Percentiles rank a stretch among this genome's conserved stretches.
phyloP scores from a whole-genome alignment of 2,113 vertebrate species.

The Etheostoma spectabile region DNA sequence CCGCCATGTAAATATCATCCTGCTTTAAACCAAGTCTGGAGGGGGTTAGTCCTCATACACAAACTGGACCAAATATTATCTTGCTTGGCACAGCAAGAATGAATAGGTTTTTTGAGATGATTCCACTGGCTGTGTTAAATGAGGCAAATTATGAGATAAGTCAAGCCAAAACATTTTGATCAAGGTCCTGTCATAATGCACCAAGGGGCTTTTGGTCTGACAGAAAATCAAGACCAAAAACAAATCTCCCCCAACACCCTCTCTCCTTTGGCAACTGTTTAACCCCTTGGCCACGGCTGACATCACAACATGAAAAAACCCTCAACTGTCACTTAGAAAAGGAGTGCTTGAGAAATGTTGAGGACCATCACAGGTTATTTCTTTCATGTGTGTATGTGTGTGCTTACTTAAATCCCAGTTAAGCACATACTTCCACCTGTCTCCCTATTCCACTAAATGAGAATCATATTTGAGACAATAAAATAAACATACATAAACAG shows the following conservation, averaged over 20 bases:
- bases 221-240: conserved; percentile 23
- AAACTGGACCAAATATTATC: conserved; percentile 16
- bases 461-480: conserved; percentile 63
- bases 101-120: conserved; percentile 75
- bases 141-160: conserved; percentile 46
- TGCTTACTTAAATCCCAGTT: conserved; percentile 48
- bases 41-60: conserved; percentile 6
- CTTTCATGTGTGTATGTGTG: conserved; percentile 7
- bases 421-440: conserved; percentile 39
- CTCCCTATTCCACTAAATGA: conserved; percentile 60
- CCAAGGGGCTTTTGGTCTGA: conserved; percentile 47
- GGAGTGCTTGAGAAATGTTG: conserved; percentile 53
- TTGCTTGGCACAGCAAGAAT: conserved; percentile 49
- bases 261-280: conserved; percentile 73
- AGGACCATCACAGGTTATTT: conserved; percentile 68
- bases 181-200: conserved; percentile 24
- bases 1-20: neutral
- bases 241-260: conserved; percentile 2
- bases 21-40: conserved; percentile 4
- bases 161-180: conserved; percentile 33
- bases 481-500: conserved; percentile 62
- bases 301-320: conserved; percentile 33
- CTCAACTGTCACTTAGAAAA: conserved; percentile 43
- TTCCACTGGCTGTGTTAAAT: conserved; percentile 64
- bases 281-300: conserved; percentile 46